Conservation (phyloP, 2,888 invertebrate species). For the Arrhopalites spinosus region DNA sequence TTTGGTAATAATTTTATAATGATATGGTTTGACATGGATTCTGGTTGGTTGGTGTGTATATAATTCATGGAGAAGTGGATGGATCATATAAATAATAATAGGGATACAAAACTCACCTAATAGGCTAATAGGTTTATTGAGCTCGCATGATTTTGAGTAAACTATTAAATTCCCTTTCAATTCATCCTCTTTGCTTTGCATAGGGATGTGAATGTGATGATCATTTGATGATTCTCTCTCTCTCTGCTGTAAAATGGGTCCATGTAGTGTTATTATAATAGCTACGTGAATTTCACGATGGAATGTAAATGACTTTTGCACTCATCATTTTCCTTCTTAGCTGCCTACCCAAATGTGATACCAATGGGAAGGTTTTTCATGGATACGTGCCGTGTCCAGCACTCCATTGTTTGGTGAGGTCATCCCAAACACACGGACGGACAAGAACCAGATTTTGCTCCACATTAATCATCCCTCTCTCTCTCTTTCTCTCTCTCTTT, state of each 20-base stretch:
- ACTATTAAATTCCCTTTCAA: not conserved
- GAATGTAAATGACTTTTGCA: conserved; percentile 1
- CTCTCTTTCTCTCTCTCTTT: not conserved
- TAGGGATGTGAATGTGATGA: not conserved
- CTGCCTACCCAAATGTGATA: not conserved
- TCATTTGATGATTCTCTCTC: not conserved
- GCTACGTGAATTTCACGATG: conserved; percentile 1
- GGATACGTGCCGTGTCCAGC: not conserved
- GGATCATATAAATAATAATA: not conserved
- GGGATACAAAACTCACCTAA: not conserved
- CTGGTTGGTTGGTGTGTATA: not conserved
- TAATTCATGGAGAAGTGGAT: too few species aligned
- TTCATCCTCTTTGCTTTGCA: not conserved
- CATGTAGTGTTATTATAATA: not conserved
- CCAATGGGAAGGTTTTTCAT: not conserved
- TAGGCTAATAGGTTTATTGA: conserved; percentile 21
- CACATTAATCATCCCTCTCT: conserved; percentile 6
- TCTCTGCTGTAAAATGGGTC: not conserved
- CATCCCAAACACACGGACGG: not conserved
- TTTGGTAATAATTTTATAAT: not conserved
- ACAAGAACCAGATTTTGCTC: conserved; percentile 14
- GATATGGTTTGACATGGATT: not conserved
- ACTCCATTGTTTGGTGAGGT: too few species aligned
- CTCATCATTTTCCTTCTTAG: not conserved
- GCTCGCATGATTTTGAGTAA: conserved; percentile 10